These are phyloP conservation scores for Notarius quadriscutis DNA, from an alignment of 2,113 vertebrate species.

Conservation along the genomic window DNA sequence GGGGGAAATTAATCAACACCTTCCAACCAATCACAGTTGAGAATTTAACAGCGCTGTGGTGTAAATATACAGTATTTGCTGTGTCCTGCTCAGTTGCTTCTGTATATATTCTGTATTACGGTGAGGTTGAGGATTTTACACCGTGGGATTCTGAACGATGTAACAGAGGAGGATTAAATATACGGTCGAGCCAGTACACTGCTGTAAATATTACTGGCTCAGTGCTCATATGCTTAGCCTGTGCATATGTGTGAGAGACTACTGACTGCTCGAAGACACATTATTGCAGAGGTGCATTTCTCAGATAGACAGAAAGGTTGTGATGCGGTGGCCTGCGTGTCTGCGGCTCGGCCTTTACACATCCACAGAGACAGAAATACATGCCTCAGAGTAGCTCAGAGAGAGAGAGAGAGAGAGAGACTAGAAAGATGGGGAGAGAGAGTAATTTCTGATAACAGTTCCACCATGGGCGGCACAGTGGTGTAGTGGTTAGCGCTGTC, in stretches of 20 bases:
- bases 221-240: neutral
- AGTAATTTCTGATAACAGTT: no score
- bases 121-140: neutral
- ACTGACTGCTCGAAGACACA: neutral
- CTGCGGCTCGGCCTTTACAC: neutral
- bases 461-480: no score
- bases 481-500: no score
- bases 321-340: neutral
- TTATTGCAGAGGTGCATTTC: constrained; percentile 1
- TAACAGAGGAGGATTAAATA: neutral
- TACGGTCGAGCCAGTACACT: neutral
- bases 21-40: neutral
- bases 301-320: constrained; percentile 24
- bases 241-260: neutral
- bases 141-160: neutral
- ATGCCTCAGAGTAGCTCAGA: constrained; percentile 4
- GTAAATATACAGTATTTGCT: neutral
- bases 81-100: neutral
- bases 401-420: no score
- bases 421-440: no score
- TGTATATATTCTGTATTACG: neutral
- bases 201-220: constrained; percentile 19
- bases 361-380: constrained; percentile 19
- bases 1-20: neutral
- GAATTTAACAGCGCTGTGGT: neutral